phyloP scores from a whole-genome alignment of 2,888 invertebrate species.

The Automeris io region DNA sequence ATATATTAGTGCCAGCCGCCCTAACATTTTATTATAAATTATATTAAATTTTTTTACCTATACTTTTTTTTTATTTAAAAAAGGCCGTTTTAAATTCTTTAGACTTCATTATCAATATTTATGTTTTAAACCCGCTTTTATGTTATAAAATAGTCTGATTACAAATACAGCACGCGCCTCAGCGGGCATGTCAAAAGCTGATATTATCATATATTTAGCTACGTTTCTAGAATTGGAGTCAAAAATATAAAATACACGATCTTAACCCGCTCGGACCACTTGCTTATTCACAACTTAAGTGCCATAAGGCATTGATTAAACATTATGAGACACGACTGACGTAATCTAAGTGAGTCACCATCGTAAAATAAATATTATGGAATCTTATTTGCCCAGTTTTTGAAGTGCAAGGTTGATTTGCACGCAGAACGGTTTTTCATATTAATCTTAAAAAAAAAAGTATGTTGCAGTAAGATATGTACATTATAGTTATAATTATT shows the following conservation, averaged over 20 bases:
- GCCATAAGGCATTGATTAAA: slow-evolving; percentile 4
- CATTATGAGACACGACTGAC: slow-evolving; percentile 6
- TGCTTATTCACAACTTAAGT: slow-evolving; percentile 3
- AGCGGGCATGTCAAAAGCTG: no score
- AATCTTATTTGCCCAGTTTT: neutral
- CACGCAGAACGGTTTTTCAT: neutral
- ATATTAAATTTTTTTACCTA: no score
- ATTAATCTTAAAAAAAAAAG: neutral
- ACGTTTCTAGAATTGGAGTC: neutral
- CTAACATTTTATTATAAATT: no score
- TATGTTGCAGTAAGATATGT: no score
- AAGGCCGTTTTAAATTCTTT: no score
- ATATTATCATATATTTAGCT: neutral
- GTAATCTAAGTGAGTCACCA: slow-evolving; percentile 7
- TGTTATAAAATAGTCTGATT: no score
- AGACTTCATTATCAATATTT: no score
- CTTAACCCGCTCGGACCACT: slow-evolving; percentile 3
- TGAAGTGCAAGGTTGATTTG: slow-evolving; percentile 2
- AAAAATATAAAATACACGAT: neutral
- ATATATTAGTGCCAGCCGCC: no score
- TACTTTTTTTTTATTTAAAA: no score
- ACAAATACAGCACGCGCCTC: no score
- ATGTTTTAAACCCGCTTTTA: no score
- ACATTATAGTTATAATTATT: no score
- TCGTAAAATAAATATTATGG: slow-evolving; percentile 8